Evolutionary conservation across 2,888 invertebrate species (phyloP).

Genomic region (Thysanoteuthis rhombus): DNA sequence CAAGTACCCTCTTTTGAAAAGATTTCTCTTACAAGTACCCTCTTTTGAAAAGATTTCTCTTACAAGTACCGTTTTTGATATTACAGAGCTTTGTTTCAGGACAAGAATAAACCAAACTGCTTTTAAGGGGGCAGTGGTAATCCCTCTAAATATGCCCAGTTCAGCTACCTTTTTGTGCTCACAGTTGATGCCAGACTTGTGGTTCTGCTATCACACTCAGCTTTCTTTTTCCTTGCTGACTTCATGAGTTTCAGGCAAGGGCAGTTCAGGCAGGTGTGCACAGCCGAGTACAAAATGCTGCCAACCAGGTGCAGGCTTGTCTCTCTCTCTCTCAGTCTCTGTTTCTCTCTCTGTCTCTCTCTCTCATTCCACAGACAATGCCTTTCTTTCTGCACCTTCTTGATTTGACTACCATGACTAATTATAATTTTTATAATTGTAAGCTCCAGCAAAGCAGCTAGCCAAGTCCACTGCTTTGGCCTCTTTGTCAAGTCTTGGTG

Average conservation of each 20-base stretch:
- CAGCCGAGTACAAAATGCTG: not conserved
- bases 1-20: not conserved
- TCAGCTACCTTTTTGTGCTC: not conserved
- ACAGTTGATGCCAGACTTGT: not conserved
- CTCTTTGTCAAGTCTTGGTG: conserved; percentile 91
- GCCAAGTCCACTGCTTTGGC: conserved; percentile 85
- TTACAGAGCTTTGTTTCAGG: not conserved
- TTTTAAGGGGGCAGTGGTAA: not conserved
- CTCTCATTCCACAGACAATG: conserved; percentile 15
- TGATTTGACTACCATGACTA: conserved; percentile 35
- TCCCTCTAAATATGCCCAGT: not conserved
- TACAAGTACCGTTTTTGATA: not conserved
- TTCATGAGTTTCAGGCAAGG: not conserved
- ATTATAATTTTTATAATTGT: conserved; percentile 40
- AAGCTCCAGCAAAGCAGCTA: conserved; percentile 76
- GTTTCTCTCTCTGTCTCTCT: not conserved
- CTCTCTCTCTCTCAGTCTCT: conserved; percentile 19
- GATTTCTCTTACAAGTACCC: not conserved
- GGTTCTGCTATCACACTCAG: not conserved
- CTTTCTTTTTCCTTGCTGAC: not conserved
- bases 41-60: not conserved
- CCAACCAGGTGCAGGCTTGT: conserved; percentile 29
- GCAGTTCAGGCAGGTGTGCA: not conserved
- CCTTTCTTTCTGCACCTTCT: not conserved
- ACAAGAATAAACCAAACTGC: not conserved